Evolutionary conservation across 2,888 invertebrate genomes (phyloP), one percentile per base, ranked within the genome.

Genomic region (Malthinus seriepunctatus): DNA sequence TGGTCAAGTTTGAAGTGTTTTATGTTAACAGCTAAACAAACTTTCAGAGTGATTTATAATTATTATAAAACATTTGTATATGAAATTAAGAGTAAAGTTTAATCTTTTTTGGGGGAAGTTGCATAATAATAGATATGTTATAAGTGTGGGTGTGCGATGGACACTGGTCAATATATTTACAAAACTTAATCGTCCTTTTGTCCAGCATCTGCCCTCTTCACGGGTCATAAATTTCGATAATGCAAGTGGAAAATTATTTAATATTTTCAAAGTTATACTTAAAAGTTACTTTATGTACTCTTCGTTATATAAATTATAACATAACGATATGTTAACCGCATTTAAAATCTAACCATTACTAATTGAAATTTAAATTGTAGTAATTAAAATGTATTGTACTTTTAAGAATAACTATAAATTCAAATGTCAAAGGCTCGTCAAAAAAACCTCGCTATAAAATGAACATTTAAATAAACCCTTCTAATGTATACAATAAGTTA

Each of bases 91-190:
- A 23, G 23, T 5, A 23, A 23, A 23, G 23, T 23, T 23, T 42
- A 42, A 42, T 42, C 39, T 23, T 23, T 23, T 14, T 42, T 15
- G 39, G 39, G 39, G 39, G n/a, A 23, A 14, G 39, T 42, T 42
- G 23, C 39, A 42, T 23, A 42, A 42, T 42, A 42, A 42, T 8
- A 23, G 39, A 42, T 9, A 15, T 15, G 14, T 42, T 15, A 15
- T 42, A 42, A 5, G 9, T 46, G 33, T 32, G 46, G 32, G 46
- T 11, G 46, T 46, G 12, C 10, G 52, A 62, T 73, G 75, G 74
- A 70, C 75, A 74, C 69, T 71, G 75, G 74, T 75, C 75, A 75
- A 70, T 74, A 70, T 68, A 70, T 71, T 72, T 72, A 73, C 73
- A 68, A 67, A 62, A 55, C 23, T 56, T 54, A 55, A 65, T 62